Evolutionary conservation across 2,113 vertebrate species (phyloP), one percentile per base, ranked within the genome.

Genomic region (Strigops habroptila): DNA sequence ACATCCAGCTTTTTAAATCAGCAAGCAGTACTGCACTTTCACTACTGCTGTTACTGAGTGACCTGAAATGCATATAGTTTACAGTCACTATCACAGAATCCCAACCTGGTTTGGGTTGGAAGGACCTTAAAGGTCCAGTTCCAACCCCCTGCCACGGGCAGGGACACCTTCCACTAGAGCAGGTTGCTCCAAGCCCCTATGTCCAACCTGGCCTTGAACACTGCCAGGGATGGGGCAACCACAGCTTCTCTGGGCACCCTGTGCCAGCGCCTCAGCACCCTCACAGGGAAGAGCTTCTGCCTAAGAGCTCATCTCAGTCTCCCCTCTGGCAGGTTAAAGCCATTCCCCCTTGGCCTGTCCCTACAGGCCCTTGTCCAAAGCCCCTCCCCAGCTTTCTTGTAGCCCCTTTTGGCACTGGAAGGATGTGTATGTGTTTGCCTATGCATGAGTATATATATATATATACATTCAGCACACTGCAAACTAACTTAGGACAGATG

Each of bases 401-500:
- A 59, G 57, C 57, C 33, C 57, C 57, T 59, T 59, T 16, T 35
- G 33, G 57, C 33, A 35, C 33, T 59, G 33, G 57, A 35, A 59
- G 57, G 33, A 59, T 24, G 57, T 8, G 8, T 4, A 22, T 7
- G 7, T 25, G 23, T 51, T 68, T 80, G 60, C 60, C 85, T 63
- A 22, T 2, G 9, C 28, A 62, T 44, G 18, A 0, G 0, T 5
- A 10, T 59, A 23, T 33, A 52, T 5, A 12, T 59, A 23, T 33
- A 52, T 5, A 12, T 7, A 33, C 9, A 30, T 23, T 35, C 39
- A 22, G 46, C 63, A 48, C 3, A 18, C 27, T 9, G 6, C 82
- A 79, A 13, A 37, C 21, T 78, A 70, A 75, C 43, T 49, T 9
- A 17, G 41, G 30, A 55, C 37, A 67, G 43, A 33, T 35, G 35